Evolutionary conservation across 2,797 vertebrate genomes (phyloP).

Genomic region (Setipinna tenuifilis): DNA sequence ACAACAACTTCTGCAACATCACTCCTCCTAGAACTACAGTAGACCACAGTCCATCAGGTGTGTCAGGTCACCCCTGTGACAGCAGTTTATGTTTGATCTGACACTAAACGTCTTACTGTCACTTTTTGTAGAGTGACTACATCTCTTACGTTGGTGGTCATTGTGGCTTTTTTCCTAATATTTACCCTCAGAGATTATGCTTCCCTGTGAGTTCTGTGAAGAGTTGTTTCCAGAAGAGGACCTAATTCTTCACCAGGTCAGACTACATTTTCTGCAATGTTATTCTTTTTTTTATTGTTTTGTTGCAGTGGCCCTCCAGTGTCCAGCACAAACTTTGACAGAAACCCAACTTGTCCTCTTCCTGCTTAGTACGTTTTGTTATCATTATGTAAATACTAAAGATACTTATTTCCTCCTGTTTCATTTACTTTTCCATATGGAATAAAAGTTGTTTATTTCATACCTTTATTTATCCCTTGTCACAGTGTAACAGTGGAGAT

Average conservation of each 20-base stretch:
- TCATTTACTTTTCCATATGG: no score
- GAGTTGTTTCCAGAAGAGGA: slow-evolving; percentile 93
- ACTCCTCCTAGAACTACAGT: slow-evolving; percentile 50
- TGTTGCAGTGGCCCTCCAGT: neutral
- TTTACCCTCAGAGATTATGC: slow-evolving; percentile 72
- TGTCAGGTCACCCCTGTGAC: neutral
- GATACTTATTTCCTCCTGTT: no score
- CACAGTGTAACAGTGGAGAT: no score
- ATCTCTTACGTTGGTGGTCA: neutral
- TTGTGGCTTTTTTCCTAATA: neutral
- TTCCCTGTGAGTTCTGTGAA: slow-evolving; percentile 98
- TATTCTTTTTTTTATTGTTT: neutral
- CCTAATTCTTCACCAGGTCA: slow-evolving; percentile 95
- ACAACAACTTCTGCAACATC: slow-evolving; percentile 64
- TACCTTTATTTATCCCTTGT: no score
- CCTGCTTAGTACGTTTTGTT: neutral
- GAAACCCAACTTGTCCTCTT: neutral
- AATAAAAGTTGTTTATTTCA: no score
- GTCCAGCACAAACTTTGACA: slow-evolving; percentile 21
- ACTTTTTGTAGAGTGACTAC: neutral
- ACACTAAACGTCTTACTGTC: neutral
- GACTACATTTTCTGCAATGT: slow-evolving; percentile 21
- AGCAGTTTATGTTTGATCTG: neutral
- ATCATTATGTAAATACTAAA: neutral
- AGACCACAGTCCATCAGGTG: slow-evolving; percentile 65